phyloP scores from a whole-genome alignment of 2,113 vertebrate genomes.

The Carassius auratus region DNA sequence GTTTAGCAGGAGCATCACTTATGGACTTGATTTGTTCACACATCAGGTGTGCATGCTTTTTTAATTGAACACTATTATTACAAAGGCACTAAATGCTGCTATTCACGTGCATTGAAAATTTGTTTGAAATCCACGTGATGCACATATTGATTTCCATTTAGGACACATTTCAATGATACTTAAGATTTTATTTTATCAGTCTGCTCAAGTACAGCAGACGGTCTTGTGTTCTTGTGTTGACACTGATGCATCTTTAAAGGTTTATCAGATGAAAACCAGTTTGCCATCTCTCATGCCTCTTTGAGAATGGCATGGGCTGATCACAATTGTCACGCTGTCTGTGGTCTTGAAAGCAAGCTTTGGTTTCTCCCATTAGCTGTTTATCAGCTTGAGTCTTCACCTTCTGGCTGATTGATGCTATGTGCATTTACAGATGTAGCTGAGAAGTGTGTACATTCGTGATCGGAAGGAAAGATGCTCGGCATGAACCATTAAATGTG shows the following conservation, averaged over 20 bases:
- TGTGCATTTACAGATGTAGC: constrained; percentile 11
- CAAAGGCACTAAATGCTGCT: not conserved
- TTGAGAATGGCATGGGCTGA: constrained; percentile 36
- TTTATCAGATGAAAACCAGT: not conserved
- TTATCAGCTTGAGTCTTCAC: constrained; percentile 41
- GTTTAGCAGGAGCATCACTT: not conserved
- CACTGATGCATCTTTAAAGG: not conserved
- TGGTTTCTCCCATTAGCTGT: constrained; percentile 40
- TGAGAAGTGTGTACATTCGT: not conserved
- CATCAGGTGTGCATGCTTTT: not conserved
- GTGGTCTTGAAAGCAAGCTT: constrained; percentile 47
- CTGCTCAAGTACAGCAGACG: not conserved
- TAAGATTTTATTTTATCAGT: not conserved
- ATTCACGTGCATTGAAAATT: not conserved
- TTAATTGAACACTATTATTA: not conserved
- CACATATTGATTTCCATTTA: not conserved
- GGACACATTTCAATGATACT: not conserved
- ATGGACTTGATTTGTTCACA: not conserved
- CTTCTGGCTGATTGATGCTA: constrained; percentile 10
- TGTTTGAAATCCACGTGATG: not conserved
- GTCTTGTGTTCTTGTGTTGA: not conserved
- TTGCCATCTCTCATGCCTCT: not conserved
- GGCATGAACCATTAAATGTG: not conserved
- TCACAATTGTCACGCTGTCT: constrained; percentile 19
- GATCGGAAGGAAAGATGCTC: not conserved